Evolutionary conservation across 1,140 invertebrate genomes (phyloP).

Genomic region (Aphelinus certus): DNA sequence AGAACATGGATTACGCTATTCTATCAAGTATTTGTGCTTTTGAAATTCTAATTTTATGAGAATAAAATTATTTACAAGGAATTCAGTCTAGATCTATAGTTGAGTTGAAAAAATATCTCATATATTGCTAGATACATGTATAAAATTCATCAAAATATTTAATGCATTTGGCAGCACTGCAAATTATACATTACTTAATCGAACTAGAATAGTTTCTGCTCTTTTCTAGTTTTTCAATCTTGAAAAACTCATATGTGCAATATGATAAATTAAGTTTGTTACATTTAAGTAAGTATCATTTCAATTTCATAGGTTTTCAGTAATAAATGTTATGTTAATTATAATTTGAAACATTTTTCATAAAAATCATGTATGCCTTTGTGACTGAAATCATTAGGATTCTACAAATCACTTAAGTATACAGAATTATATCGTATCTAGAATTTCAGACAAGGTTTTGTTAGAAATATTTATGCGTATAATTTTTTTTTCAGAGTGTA

Average conservation of each 20-base stretch:
- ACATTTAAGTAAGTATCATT: background rate
- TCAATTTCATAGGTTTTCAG: conserved; percentile 19
- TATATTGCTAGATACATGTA: conserved; percentile 25
- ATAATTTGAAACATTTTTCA: too few species aligned
- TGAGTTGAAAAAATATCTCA: conserved; percentile 17
- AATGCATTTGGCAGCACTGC: conserved; percentile 20
- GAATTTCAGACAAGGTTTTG: background rate
- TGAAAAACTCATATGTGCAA: background rate
- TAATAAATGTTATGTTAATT: background rate
- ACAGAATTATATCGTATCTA: background rate
- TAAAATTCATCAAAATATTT: conserved; percentile 32
- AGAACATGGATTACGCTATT: background rate
- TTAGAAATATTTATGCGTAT: conserved; percentile 2
- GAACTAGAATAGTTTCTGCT: conserved; percentile 17
- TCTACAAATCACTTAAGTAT: conserved; percentile 1
- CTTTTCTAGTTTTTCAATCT: conserved; percentile 3
- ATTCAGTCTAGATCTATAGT: background rate
- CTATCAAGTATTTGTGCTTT: background rate
- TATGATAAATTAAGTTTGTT: conserved; percentile 26
- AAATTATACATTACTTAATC: conserved; percentile 32
- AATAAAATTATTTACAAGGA: conserved; percentile 32
- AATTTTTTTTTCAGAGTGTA: conserved; percentile 3
- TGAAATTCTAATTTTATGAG: conserved; percentile 6
- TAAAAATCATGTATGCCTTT: background rate
- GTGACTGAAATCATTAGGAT: conserved; percentile 8